Evolutionary conservation across 2,888 invertebrate species (phyloP).

Genomic region (Dromius quadrimaculatus): DNA sequence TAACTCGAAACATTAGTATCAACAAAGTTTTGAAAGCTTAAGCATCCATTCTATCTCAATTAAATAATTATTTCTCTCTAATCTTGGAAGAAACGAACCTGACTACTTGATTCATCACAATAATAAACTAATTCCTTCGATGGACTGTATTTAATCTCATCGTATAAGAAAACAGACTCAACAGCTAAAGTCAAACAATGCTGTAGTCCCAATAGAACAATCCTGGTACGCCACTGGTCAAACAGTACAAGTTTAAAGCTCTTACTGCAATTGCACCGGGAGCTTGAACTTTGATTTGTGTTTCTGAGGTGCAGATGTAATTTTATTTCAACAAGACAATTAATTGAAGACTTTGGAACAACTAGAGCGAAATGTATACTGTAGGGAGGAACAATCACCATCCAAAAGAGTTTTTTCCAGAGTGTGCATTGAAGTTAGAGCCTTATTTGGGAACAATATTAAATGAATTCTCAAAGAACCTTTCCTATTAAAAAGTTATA

Average conservation of each 20-base stretch:
- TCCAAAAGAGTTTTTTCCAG: too few relatives aligned
- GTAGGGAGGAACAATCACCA: too few relatives aligned
- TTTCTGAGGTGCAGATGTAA: conserved; percentile 2
- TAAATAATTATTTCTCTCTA: too few relatives aligned
- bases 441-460: conserved; percentile 17
- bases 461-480: conserved; percentile 15
- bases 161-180: neutral
- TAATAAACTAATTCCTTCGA: conserved; percentile 1
- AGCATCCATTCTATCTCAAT: too few relatives aligned
- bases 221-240: conserved; percentile 25
- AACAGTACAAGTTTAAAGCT: neutral
- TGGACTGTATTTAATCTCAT: conserved; percentile 7
- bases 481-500: conserved; percentile 21
- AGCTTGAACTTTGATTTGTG: neutral
- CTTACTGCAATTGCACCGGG: neutral
- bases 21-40: too few relatives aligned
- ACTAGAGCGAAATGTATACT: too few relatives aligned
- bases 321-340: conserved; percentile 21
- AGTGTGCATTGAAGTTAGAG: too few relatives aligned
- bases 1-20: too few relatives aligned
- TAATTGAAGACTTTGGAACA: conserved; percentile 12
- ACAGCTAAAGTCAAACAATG: conserved; percentile 10
- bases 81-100: too few relatives aligned
- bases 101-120: too few relatives aligned
- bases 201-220: conserved; percentile 17